These are phyloP conservation scores for Heliothis virescens DNA, from an alignment of 1,140 invertebrate genomes.

Conservation along the genomic window DNA sequence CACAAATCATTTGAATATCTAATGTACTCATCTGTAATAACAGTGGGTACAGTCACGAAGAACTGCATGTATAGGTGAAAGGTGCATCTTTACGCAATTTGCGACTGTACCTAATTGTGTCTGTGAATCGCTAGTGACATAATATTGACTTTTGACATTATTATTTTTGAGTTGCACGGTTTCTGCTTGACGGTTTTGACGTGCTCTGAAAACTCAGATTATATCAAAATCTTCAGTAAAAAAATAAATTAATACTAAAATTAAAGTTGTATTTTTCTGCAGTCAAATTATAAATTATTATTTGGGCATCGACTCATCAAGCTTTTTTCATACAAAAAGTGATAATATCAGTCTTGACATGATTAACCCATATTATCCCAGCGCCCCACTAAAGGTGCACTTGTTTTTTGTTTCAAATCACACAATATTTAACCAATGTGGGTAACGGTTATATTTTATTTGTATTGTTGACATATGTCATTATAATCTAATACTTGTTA, in stretches of 20 bases:
- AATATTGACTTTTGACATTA: conserved; percentile 55
- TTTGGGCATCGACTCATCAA: no score
- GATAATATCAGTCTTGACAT: no score
- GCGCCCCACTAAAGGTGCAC: no score
- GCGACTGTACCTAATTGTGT: conserved; percentile 50
- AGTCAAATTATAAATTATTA: no score
- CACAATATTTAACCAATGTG: no score
- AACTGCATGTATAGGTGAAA: conserved; percentile 51
- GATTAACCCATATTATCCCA: no score
- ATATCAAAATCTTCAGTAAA: not conserved
- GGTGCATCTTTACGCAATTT: conserved; percentile 50
- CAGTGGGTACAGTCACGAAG: conserved; percentile 12
- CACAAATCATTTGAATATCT: not conserved
- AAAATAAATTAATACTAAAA: not conserved
- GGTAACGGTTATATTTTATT: no score
- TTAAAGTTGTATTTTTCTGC: no score
- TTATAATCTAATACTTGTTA: no score
- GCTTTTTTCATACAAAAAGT: no score
- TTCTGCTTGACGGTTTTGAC: not conserved
- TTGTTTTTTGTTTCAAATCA: no score
- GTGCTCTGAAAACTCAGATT: not conserved
- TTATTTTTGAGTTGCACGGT: conserved; percentile 3
- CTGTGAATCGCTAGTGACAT: conserved; percentile 46
- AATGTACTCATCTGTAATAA: not conserved
- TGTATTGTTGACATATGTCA: no score